Evolutionary conservation across 2,797 vertebrate genomes (phyloP).

Genomic region (Gallinago nigripennis): DNA sequence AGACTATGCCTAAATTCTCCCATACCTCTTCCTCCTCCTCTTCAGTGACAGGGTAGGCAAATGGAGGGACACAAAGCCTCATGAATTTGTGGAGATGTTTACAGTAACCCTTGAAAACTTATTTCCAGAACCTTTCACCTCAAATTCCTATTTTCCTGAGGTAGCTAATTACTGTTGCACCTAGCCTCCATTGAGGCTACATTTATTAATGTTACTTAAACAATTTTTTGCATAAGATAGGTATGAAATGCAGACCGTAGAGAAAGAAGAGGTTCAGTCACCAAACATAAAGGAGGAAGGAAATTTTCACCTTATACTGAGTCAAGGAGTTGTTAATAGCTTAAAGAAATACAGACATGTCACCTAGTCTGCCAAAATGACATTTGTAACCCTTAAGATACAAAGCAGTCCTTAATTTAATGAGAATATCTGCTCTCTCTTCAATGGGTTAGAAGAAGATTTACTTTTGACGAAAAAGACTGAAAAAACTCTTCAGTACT

Average conservation of each 20-base stretch:
- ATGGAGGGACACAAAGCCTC: not conserved
- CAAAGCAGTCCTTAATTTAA: not conserved
- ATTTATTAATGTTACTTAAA: not conserved
- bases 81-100: not conserved
- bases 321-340: not conserved
- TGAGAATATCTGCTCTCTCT: not conserved
- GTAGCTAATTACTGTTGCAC: not conserved
- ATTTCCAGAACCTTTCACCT: not conserved
- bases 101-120: not conserved
- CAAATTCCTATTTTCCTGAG: not conserved
- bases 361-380: not conserved
- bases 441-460: not conserved
- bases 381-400: not conserved
- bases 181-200: not conserved
- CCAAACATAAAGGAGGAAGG: not conserved
- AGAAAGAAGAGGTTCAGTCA: not conserved
- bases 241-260: not conserved
- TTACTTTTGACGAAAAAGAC: not conserved
- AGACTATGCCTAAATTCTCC: not conserved
- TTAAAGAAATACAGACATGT: not conserved
- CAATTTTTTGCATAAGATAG: not conserved
- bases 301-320: not conserved
- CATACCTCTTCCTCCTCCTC: not conserved
- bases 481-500: not conserved
- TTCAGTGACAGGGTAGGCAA: not conserved